phyloP scores from a whole-genome alignment of 2,797 vertebrate genomes.

The Taenioides sp. region DNA sequence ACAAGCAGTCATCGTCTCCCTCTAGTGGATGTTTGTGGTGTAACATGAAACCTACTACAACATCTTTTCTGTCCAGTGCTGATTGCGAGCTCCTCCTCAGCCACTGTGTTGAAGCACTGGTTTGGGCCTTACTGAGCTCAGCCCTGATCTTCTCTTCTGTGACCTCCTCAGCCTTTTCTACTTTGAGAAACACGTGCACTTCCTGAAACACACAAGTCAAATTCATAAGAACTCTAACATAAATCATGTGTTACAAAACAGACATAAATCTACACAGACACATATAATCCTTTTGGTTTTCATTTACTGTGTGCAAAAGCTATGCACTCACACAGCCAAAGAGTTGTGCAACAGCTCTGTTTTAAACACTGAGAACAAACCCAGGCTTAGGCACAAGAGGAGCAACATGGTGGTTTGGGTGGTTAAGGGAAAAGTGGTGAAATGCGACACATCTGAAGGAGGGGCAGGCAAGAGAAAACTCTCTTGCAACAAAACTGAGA shows the following conservation, averaged over 20 bases:
- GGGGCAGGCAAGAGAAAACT: not conserved
- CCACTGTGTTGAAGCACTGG: constrained; percentile 60
- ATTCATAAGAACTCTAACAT: constrained; percentile 11
- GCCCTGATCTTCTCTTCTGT: constrained; percentile 76
- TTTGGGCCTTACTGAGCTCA: constrained; percentile 66
- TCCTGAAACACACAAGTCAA: constrained; percentile 72
- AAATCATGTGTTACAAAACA: constrained; percentile 4
- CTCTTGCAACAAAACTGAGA: not conserved
- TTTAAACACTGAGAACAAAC: constrained; percentile 50
- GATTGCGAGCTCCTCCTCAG: constrained; percentile 67
- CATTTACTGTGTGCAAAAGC: constrained; percentile 45
- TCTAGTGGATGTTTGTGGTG: constrained; percentile 44
- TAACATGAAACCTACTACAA: constrained; percentile 77
- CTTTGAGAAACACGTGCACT: constrained; percentile 77
- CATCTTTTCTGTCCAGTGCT: constrained; percentile 72
- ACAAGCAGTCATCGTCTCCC: constrained; percentile 54
- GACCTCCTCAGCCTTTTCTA: constrained; percentile 78
- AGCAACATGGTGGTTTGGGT: constrained; percentile 54
- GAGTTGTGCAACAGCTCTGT: constrained; percentile 64
- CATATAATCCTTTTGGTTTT: constrained; percentile 53
- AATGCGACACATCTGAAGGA: constrained; percentile 8
- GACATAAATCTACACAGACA: constrained; percentile 27
- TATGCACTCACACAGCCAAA: constrained; percentile 59
- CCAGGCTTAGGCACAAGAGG: constrained; percentile 35
- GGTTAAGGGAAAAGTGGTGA: constrained; percentile 21